A percentile compares a stretch with the other conserved stretches of the same genome.
phyloP scores from a whole-genome alignment of 2,113 vertebrate species.

The Ia io region DNA sequence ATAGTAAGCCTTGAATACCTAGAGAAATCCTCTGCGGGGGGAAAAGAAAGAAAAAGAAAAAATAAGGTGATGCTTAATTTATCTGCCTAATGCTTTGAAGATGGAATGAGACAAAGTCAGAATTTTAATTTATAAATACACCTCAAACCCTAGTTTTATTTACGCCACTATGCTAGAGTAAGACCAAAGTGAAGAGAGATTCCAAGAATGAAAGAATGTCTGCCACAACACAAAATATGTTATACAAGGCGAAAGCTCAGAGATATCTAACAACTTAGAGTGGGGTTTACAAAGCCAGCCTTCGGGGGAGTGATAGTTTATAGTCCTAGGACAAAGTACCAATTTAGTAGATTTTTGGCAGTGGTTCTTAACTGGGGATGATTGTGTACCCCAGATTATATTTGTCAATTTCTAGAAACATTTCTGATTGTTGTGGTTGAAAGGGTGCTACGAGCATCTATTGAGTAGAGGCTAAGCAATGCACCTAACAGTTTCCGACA shows the following conservation, averaged over 20 bases:
- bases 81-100: background rate
- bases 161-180: background rate
- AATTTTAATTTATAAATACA: background rate
- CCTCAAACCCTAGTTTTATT: background rate
- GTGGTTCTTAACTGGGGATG: background rate
- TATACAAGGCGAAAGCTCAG: background rate
- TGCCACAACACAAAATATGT: background rate
- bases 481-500: background rate
- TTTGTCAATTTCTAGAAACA: background rate
- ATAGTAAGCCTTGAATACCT: background rate
- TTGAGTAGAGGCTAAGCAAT: background rate
- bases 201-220: background rate
- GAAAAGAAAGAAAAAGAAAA: too few relatives aligned
- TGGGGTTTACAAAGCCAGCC: background rate
- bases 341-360: background rate
- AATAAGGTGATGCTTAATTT: background rate
- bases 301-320: rapidly evolving
- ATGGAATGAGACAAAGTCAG: background rate
- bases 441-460: background rate
- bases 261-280: background rate
- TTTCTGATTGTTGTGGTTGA: background rate
- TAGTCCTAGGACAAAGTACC: background rate
- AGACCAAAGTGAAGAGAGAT: background rate
- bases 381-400: background rate
- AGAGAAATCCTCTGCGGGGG: background rate